Base-by-base conservation (phyloP, 2,888 invertebrate species). In the Aphidoletes aphidimyza region DNA sequence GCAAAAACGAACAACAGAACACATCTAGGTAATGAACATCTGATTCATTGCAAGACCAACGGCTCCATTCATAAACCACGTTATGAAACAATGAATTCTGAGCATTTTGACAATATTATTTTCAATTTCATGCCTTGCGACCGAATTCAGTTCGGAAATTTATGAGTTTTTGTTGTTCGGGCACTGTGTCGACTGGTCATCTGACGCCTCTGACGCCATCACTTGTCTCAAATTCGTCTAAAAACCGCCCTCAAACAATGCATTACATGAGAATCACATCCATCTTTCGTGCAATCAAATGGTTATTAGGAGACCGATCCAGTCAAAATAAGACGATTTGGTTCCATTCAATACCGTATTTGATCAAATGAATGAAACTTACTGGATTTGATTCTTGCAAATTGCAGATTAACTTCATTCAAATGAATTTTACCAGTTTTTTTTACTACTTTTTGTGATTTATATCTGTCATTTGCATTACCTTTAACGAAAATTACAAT, bases 101-200 rank as follows among this genome's bases (percentile, higher is more conserved):
- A 81, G n/a, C 81, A 81, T 37, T 39, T 81, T 81, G 81, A 81
- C 81, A 69, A 69, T 69, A n/a, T 30, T 34, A 69, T 69, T 69
- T 69, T 69, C 69, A 30, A 69, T 69, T 69, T 69, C 69, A 69
- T 69, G 69, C 9, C 22, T 54, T 54, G n/a, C 22, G n/a, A 2
- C 22, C 22, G n/a, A n/a, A 22, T 78, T 81, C 39, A n/a, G 8
- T n/a, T 1, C 11, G 34, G 9, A 81, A 81, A 81, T 81, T 81
- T 81, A 81, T 81, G 37, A 81, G 19, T 5, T n/a, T n/a, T n/a
- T 17, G 17, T 78, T 54, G 54, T n/a, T 54, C 6, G n/a, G 30
- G 69, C 69, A 42, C 8, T 14, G 14, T 9, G 42, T 42, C 42
- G 69, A 69, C 69, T 69, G 69, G 69, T 14, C 69, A 69, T 69